Percentiles rank a stretch among this genome's conserved stretches.
These are phyloP conservation scores for Zaprionus nigranus DNA, from an alignment of 1,140 invertebrate species.

Conservation along the genomic window DNA sequence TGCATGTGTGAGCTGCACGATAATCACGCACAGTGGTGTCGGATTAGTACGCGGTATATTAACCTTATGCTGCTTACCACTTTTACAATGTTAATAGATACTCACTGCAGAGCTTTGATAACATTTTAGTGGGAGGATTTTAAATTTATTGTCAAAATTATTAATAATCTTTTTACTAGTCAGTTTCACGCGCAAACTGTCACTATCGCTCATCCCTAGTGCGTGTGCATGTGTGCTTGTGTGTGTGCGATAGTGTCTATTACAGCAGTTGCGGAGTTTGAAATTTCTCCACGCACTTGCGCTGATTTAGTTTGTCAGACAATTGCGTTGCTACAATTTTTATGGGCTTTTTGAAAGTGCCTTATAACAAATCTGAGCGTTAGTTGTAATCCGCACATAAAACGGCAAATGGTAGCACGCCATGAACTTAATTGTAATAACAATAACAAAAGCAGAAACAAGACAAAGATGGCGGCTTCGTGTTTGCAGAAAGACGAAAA, in stretches of 20 bases:
- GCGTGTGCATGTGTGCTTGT: background rate
- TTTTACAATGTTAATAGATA: background rate
- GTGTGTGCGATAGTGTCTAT: constrained; percentile 12
- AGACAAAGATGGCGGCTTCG: constrained; percentile 32
- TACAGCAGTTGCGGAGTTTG: constrained; percentile 34
- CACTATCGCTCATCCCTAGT: constrained; percentile 9
- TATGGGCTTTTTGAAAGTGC: constrained; percentile 63
- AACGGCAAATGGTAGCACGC: constrained; percentile 45
- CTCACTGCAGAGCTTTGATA: background rate
- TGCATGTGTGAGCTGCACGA: background rate
- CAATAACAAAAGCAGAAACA: constrained; percentile 23
- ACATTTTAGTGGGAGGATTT: background rate
- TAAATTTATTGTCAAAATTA: background rate
- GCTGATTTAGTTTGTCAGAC: constrained; percentile 52
- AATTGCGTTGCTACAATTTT: constrained; percentile 59
- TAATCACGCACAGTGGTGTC: too few species aligned
- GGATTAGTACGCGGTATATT: too few species aligned
- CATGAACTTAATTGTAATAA: constrained; percentile 73
- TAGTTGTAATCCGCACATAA: constrained; percentile 35
- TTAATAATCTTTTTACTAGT: background rate
- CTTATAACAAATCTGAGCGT: constrained; percentile 14
- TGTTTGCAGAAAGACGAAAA: constrained; percentile 37
- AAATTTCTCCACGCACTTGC: constrained; percentile 65
- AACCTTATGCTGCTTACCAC: background rate
- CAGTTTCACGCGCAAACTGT: background rate